Evolutionary conservation across 2,888 invertebrate genomes (phyloP), one percentile per base, ranked within the genome.

Genomic region (Carcina quercana): DNA sequence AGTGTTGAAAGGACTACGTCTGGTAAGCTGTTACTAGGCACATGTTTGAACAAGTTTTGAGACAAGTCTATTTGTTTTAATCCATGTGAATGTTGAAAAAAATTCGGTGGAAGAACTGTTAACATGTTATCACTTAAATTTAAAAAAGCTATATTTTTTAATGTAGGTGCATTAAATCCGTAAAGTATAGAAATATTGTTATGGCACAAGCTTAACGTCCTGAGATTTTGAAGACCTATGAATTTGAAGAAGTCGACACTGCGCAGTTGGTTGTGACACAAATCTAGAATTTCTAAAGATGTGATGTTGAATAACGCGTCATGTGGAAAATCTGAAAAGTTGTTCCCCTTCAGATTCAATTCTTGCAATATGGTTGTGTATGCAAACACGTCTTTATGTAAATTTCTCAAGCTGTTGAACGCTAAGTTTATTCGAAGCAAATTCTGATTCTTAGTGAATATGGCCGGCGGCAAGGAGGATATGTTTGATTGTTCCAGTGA

Each of bases 381-480:
- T 24, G 87, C 85, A 63, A 95, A 93, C n/a, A 92, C 85, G 35
- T 88, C 88, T 50, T 90, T 88, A 38, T 91, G 88, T 49, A 95
- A 82, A 40, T 87, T 85, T 47, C 80, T 80, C 17, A 95, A 66
- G 30, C 84, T 78, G 65, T 95, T 95, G 45, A 87, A 86, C 45
- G 90, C 90, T 42, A 95, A 73, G 62, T 93, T 88, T 33, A 95
- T 85, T 55, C 89, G 87, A 0, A 89, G 85, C 20, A 95, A 78
- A 64, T 93, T 92, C 50, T 91, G 92, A 68, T 93, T 94, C 56
- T 91, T 91, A 13, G 86, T 85, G 55, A 95, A 94, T 22, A 91
- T 85, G 37, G 89, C 87, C 13, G 88, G 85, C 0, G 92, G 92
- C 46, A 95, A 76, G 34, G 86, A 83, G 7, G 86, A 79, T 54